These are phyloP conservation scores for Brachionichthys hirsutus DNA, from an alignment of 2,113 vertebrate genomes.

Conservation along the genomic window DNA sequence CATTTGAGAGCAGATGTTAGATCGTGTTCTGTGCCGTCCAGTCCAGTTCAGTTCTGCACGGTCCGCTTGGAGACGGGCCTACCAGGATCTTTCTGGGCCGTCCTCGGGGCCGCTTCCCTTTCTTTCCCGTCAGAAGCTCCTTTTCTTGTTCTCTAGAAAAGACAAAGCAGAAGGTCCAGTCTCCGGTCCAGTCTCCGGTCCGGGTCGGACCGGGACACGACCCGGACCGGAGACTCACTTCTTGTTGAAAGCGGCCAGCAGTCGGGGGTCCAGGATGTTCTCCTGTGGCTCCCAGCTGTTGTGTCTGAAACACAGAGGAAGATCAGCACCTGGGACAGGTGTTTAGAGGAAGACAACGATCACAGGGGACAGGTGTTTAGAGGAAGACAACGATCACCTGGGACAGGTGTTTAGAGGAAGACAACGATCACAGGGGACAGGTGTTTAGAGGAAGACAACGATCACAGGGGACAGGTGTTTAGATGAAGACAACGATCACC, in stretches of 20 bases:
- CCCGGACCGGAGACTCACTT: slow-evolving; percentile 79
- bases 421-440: too few species aligned
- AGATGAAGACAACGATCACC: too few species aligned
- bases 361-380: too few species aligned
- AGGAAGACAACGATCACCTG: too few species aligned
- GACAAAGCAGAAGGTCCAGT: too few species aligned
- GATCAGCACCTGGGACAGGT: too few species aligned
- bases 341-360: too few species aligned
- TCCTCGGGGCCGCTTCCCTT: slow-evolving; percentile 90
- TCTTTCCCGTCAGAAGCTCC: slow-evolving; percentile 87
- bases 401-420: too few species aligned
- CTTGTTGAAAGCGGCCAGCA: slow-evolving; percentile 96
- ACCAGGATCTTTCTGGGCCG: slow-evolving; percentile 90
- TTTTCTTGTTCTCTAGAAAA: slow-evolving; percentile 90
- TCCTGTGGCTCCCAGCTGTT: slow-evolving; percentile 99
- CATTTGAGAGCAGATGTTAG: slow-evolving; percentile 10
- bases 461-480: too few species aligned
- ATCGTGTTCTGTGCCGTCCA: accelerated
- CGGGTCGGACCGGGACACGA: too few species aligned
- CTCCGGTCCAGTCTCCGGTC: too few species aligned
- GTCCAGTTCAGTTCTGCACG: accelerated
- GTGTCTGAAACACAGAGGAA: slow-evolving; percentile 86
- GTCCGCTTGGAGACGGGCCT: slow-evolving; percentile 28
- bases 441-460: too few species aligned
- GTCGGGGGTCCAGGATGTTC: slow-evolving; percentile 95